Evolutionary conservation across 2,113 vertebrate genomes (phyloP), one percentile per base, ranked within the genome.

Genomic region (Bucco capensis): DNA sequence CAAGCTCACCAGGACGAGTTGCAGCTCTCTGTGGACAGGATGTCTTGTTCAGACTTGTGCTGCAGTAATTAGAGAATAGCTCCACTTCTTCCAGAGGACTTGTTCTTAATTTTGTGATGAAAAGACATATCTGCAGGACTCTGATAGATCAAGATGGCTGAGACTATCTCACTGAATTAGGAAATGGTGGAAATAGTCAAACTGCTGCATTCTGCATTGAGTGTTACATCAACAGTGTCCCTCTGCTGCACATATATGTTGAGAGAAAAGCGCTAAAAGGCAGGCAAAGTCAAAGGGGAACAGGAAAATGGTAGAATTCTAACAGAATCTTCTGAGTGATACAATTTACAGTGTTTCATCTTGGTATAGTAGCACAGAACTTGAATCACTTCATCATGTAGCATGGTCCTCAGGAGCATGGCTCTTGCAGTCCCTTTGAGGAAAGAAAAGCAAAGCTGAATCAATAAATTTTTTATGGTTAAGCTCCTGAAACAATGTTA

Each of bases 371-470:
- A 72, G 21, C 9, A 16, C 0, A 37, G 42, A 9, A 44, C 9
- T 0, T 10, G 44, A 56, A n/a, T 17, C 12, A 3, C 12, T 30
- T 42, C 16, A n/a, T 56, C 28, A 3, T 0, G 7, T 4, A 33
- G 30, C 3, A 42, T 50, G 67, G 67, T 31, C 71, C 57, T 62
- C 4, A 5, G 49, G 25, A 76, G 42, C 4, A 0, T 47, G 72
- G 42, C 35, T 37, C 57, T 18, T 17, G 15, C 38, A 17, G 47
- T 12, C 4, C 14, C 33, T 74, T 38, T 47, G 19, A 72, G 61
- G 31, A 56, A 42, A 44, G 61, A 75, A 46, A 27, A 46, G 5
- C 51, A 51, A 65, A 50, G 60, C 60, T 28, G 60, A 75, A 72
- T 10, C 24, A 51, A 27, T 15, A 8, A 5, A 3, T 10, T 54